Percentiles rank a stretch among this genome's conserved stretches.
Conservation (phyloP, 2,888 invertebrate species). For the Fragum sueziense region DNA sequence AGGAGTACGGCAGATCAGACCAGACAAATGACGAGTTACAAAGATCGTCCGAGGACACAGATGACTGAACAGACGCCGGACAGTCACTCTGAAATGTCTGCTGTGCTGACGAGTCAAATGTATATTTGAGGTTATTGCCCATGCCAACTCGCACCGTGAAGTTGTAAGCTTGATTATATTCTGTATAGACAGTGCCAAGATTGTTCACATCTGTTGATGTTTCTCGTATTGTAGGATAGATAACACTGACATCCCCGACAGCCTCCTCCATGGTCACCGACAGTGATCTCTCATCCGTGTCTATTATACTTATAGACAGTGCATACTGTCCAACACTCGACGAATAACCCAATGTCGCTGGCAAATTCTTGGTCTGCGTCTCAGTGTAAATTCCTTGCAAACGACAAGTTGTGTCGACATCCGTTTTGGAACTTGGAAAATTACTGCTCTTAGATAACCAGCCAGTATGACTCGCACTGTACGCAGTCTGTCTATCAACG, state of each 20-base stretch:
- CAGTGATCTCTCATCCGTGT: slow-evolving; percentile 40
- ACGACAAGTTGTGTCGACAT: slow-evolving; percentile 50
- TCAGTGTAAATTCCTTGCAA: slow-evolving; percentile 64
- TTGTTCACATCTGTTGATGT: slow-evolving; percentile 3
- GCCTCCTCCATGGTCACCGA: slow-evolving; percentile 57
- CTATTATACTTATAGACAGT: slow-evolving; percentile 44
- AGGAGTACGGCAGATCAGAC: slow-evolving; percentile 55
- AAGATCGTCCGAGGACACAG: slow-evolving; percentile 14
- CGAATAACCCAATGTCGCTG: slow-evolving; percentile 54
- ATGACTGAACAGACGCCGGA: slow-evolving; percentile 52
- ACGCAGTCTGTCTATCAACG: slow-evolving; percentile 48
- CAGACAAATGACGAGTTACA: slow-evolving; percentile 53
- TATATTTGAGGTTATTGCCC: slow-evolving; percentile 53
- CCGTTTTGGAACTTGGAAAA: slow-evolving; percentile 15
- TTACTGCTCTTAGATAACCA: slow-evolving; percentile 47
- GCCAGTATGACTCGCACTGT: slow-evolving; percentile 23
- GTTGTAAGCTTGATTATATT: slow-evolving; percentile 45
- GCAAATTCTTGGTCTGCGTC: slow-evolving; percentile 31
- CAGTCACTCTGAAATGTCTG: slow-evolving; percentile 37
- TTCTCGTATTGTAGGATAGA: slow-evolving; percentile 57
- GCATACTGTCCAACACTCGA: slow-evolving; percentile 56
- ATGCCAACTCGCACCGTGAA: slow-evolving; percentile 65
- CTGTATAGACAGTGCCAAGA: slow-evolving; percentile 60
- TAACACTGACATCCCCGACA: slow-evolving; percentile 59
- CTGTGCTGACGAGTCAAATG: slow-evolving; percentile 30